Base-by-base conservation (phyloP, 2,888 invertebrate genomes). In the Erannis defoliaria region DNA sequence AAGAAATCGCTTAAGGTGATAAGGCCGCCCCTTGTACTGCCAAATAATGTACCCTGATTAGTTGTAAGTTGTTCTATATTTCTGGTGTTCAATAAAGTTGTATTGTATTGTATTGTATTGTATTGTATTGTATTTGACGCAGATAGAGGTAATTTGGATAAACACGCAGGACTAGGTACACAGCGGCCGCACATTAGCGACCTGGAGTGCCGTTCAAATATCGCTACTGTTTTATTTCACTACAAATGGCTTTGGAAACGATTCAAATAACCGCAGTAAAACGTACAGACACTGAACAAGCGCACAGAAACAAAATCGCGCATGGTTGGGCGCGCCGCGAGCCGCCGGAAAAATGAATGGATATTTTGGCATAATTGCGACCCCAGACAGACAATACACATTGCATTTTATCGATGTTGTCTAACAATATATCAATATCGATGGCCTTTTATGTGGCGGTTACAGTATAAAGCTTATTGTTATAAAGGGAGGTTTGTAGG, bases 241-340 rank as follows among this genome's bases (percentile, higher is more conserved):
- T 75, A 75, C 80, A 84, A 84, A 88, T 85, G 80, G 81, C 80
- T 82, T 83, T 81, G 78, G 81, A 81, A 85, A 84, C 82, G 53
- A 81, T 83, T 81, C 79, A 80, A 87, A 86, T 82, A 85, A 89
- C 89, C 88, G 77, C 88, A 84, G 81, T 64, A 66, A 62, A 84
- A 80, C 81, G 78, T 75, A 79, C 88, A 87, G 86, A 88, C 85
- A 85, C 79, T 84, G 89, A 87, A 83, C 88, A 87, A 89, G 88
- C 85, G 85, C 81, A 83, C 85, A 89, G 89, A 90, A 90, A 89
- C 86, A 88, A 84, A 87, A 84, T 86, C 89, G 89, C 88, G 89
- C 88, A 86, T 90, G 90, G 85, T 62, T 83, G 87, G 74, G 84
- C 85, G 82, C 85, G 78, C 81, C 70, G 77, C 82, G 82, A 76